A percentile compares a stretch with the other conserved stretches of the same genome.
These are phyloP conservation scores for Dissostichus mawsoni DNA, from an alignment of 2,113 vertebrate species.

Conservation along the genomic window DNA sequence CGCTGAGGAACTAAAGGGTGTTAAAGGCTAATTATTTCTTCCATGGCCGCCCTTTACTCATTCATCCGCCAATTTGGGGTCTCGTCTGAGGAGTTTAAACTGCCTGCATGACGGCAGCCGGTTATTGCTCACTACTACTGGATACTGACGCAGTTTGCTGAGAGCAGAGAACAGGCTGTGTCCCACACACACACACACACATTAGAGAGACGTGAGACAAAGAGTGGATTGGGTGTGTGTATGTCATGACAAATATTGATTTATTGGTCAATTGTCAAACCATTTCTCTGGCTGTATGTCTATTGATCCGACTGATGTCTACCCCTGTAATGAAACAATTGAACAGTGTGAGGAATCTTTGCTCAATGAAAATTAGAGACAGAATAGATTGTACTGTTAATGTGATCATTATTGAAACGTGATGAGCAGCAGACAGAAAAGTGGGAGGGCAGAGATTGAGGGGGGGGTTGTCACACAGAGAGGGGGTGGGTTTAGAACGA, in stretches of 20 bases:
- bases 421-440: constrained; percentile 49
- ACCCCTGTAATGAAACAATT: background rate
- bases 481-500: constrained; percentile 38
- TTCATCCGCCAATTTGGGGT: constrained; percentile 10
- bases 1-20: constrained; percentile 14
- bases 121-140: constrained; percentile 46
- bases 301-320: background rate
- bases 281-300: background rate
- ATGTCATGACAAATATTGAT: constrained; percentile 24
- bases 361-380: constrained; percentile 6
- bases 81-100: constrained; percentile 14
- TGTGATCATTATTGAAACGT: constrained; percentile 52
- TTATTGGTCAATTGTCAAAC: background rate
- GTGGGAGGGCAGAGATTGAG: constrained; percentile 30
- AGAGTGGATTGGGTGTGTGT: background rate
- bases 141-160: constrained; percentile 51
- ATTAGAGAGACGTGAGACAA: background rate
- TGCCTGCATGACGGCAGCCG: background rate
- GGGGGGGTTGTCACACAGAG: constrained; percentile 1
- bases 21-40: constrained; percentile 22
- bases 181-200: background rate
- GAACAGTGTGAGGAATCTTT: background rate
- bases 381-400: constrained; percentile 42
- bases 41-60: background rate
- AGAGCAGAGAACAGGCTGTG: background rate